Percentiles rank a stretch among this genome's conserved stretches.
Conservation (phyloP, 1,140 invertebrate genomes). For the Ceratosolen solmsi region DNA sequence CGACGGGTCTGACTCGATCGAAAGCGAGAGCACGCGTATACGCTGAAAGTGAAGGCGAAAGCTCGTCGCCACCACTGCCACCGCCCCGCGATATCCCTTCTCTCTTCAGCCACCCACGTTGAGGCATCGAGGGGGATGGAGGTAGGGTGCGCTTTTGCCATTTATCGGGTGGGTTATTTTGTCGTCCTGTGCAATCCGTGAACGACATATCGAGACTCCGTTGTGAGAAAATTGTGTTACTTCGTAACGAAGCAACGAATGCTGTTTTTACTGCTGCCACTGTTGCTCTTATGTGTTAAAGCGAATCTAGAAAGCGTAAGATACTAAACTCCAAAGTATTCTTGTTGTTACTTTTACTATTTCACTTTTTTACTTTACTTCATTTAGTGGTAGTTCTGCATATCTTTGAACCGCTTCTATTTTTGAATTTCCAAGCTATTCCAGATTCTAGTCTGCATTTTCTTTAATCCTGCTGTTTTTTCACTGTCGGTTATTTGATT, state of each 20-base stretch:
- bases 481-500: not conserved
- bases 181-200: not conserved
- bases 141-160: not conserved
- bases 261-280: not conserved
- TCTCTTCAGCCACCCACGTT: not conserved
- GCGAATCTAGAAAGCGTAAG: not conserved
- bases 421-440: not conserved
- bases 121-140: not conserved
- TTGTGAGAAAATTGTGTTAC: not conserved
- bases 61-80: slow-evolving; percentile 18
- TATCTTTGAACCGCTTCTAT: not conserved
- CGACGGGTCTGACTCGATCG: slow-evolving; percentile 39
- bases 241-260: not conserved
- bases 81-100: not conserved
- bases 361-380: not conserved
- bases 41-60: slow-evolving; percentile 50
- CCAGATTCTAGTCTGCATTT: not conserved
- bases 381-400: not conserved
- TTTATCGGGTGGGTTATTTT: not conserved
- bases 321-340: not conserved
- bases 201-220: not conserved
- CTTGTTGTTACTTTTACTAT: not conserved
- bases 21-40: slow-evolving; percentile 53
- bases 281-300: not conserved
- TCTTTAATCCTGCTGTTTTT: not conserved